phyloP scores from a whole-genome alignment of 2,113 vertebrate genomes.

The Serilophus lunatus region DNA sequence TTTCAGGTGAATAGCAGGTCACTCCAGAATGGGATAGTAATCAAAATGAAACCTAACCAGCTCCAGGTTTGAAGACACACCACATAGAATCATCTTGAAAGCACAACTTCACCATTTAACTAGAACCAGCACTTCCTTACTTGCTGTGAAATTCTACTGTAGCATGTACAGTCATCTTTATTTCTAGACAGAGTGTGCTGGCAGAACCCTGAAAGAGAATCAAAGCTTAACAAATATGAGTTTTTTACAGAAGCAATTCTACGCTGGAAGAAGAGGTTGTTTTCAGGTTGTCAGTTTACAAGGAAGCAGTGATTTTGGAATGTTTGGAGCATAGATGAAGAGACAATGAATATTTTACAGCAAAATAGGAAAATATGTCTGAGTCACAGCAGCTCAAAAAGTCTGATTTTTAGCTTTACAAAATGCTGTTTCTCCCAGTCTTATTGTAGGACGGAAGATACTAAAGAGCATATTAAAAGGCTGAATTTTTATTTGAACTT shows the following conservation, averaged over 20 bases:
- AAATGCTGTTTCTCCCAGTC: not conserved
- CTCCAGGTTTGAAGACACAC: not conserved
- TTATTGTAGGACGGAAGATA: not conserved
- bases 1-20: not conserved
- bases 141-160: not conserved
- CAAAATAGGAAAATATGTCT: not conserved
- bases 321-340: not conserved
- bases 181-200: not conserved
- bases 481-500: not conserved
- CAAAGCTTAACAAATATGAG: not conserved
- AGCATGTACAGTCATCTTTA: accelerated
- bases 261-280: not conserved
- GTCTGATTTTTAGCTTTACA: not conserved
- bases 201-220: not conserved
- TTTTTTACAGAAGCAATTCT: not conserved
- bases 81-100: not conserved
- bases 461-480: not conserved
- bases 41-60: not conserved
- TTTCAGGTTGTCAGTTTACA: not conserved
- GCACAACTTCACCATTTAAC: not conserved
- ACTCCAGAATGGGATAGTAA: not conserved
- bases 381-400: not conserved
- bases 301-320: not conserved
- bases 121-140: not conserved
- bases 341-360: not conserved